Evolutionary conservation across 2,113 vertebrate genomes (phyloP).

Genomic region (Calyptomena viridis): DNA sequence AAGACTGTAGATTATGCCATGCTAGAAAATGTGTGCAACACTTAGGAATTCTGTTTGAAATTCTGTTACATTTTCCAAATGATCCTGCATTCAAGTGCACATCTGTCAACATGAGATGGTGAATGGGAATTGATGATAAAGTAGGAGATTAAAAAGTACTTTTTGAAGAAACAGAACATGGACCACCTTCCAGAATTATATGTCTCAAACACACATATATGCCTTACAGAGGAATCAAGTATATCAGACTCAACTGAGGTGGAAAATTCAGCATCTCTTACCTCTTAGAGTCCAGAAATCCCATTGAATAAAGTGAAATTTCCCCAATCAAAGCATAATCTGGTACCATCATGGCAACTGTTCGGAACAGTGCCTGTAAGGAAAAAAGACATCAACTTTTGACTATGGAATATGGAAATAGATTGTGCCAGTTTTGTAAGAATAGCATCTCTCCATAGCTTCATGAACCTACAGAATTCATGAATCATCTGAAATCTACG

Average conservation of each 20-base stretch:
- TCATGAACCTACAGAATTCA: background rate
- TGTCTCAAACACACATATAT: background rate
- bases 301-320: conserved; percentile 95
- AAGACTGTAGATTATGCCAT: background rate
- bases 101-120: background rate
- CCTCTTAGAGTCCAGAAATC: conserved; percentile 92
- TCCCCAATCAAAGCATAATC: conserved; percentile 94
- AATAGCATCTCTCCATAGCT: background rate
- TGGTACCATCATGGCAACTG: conserved; percentile 96
- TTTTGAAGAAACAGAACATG: background rate
- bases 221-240: background rate
- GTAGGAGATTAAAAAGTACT: background rate
- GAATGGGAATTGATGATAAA: background rate
- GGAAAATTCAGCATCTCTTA: conserved; percentile 49
- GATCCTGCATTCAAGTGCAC: background rate
- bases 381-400: background rate
- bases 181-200: background rate
- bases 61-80: background rate
- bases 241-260: background rate
- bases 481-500: background rate
- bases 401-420: background rate
- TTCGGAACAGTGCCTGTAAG: conserved; percentile 86
- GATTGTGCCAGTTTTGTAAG: background rate
- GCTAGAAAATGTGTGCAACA: background rate
- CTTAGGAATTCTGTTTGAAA: background rate